Conservation (phyloP, 2,888 invertebrate species). For the Therioaphis trifolii region DNA sequence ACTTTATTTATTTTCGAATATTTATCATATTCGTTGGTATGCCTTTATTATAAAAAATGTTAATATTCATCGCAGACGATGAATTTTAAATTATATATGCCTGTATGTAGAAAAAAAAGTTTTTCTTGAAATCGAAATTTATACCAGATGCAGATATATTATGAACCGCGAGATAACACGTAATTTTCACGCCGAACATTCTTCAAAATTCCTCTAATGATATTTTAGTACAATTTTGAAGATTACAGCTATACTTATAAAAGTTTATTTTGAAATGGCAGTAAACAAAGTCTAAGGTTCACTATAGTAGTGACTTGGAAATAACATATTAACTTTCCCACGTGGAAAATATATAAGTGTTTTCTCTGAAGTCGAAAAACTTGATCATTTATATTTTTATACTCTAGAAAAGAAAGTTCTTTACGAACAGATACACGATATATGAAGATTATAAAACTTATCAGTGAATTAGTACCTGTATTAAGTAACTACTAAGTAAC, state of each 20-base stretch:
- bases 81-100: too few species aligned
- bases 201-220: background rate
- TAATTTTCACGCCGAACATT: background rate
- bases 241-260: background rate
- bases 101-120: too few species aligned
- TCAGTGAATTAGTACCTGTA: too few species aligned
- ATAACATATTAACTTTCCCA: constrained; percentile 5
- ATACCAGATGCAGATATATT: background rate
- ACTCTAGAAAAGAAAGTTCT: too few species aligned
- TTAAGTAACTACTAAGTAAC: too few species aligned
- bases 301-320: background rate
- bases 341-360: background rate
- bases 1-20: background rate
- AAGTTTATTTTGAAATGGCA: constrained; percentile 5
- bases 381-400: too few species aligned
- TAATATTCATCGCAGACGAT: background rate
- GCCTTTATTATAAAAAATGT: background rate
- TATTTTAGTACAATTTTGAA: background rate
- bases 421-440: too few species aligned
- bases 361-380: too few species aligned
- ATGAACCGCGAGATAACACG: background rate
- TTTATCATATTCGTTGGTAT: background rate
- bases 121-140: background rate
- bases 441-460: too few species aligned
- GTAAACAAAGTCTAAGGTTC: background rate